Percentiles rank a stretch among this genome's conserved stretches.
These are phyloP conservation scores for Oncorhynchus kisutch DNA, from an alignment of 2,113 vertebrate genomes.

Conservation along the genomic window DNA sequence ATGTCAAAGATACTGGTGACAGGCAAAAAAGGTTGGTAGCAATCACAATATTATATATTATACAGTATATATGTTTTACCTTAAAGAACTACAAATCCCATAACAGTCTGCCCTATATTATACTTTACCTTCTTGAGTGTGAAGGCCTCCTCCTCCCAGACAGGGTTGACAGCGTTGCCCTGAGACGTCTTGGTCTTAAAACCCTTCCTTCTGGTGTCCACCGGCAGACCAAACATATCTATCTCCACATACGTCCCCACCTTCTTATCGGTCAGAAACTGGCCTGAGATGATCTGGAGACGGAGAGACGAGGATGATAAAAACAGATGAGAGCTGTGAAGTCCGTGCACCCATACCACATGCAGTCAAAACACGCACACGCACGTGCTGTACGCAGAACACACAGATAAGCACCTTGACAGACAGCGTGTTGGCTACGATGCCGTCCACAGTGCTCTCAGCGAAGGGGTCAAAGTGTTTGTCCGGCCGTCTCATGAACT, in stretches of 20 bases:
- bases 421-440: constrained; percentile 95
- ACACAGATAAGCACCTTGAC: constrained; percentile 83
- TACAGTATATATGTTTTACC: not conserved
- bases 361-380: constrained; percentile 76
- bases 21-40: no score
- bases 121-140: constrained; percentile 91
- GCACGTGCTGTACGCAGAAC: not conserved
- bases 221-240: constrained; percentile 95
- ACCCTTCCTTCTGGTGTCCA: constrained; percentile 94
- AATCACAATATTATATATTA: no score
- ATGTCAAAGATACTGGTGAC: no score
- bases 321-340: not conserved
- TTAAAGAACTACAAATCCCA: not conserved
- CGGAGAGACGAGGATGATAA: not conserved
- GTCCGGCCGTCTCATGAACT: constrained; percentile 96
- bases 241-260: constrained; percentile 95
- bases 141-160: constrained; percentile 96
- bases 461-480: constrained; percentile 98
- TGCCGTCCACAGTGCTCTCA: constrained; percentile 94
- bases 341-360: constrained; percentile 59
- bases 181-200: constrained; percentile 95
- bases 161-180: constrained; percentile 92
- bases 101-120: not conserved
- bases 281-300: constrained; percentile 93
- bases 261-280: constrained; percentile 96